Base-by-base conservation (phyloP, 2,888 invertebrate genomes). In the Drosophila mulleri region DNA sequence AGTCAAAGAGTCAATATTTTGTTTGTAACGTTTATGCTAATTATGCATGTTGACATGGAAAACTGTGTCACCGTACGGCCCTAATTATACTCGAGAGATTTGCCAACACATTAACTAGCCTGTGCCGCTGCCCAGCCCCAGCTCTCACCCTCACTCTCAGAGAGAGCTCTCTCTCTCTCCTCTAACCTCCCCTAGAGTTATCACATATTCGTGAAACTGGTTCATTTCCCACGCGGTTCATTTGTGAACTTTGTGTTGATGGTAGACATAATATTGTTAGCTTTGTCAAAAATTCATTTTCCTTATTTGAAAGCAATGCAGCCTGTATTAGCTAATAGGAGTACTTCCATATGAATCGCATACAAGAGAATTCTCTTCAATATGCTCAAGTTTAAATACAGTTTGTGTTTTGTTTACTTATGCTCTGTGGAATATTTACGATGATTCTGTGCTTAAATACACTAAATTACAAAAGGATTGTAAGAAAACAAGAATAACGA, bases 21-120 rank as follows among this genome's bases (percentile, higher is more conserved):
- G 78, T 73, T 75, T 72, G 81, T 74, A 73, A 85, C 83, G 73
- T 85, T 83, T 83, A 83, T 88, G 81, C 88, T 85, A 85, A 88
- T 85, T 85, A 85, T 88, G 84, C 82, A 76, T 87, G 87, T 84
- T 83, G 87, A 83, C 87, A 72, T 75, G 79, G 68, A 72, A 82
- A 82, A 87, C 82, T 81, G 70, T 80, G 84, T 73, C 83, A 78
- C 62, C 62, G 72, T 71, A 67, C 69, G 68, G 58, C 68, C 82
- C 84, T 88, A 85, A 85, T 85, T 85, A 85, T 69, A 70, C 84
- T 75, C 81, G 53, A 72, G 83, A 62, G 88, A 77, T 72, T 79
- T 80, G 66, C 59, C 18, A 44, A 45, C 57, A 47, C 66, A 68
- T 68, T 72, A 78, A 72, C 64, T 60, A 67, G 58, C 64, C 48